phyloP scores from a whole-genome alignment of 2,797 vertebrate genomes.

The Antennarius maculatus region DNA sequence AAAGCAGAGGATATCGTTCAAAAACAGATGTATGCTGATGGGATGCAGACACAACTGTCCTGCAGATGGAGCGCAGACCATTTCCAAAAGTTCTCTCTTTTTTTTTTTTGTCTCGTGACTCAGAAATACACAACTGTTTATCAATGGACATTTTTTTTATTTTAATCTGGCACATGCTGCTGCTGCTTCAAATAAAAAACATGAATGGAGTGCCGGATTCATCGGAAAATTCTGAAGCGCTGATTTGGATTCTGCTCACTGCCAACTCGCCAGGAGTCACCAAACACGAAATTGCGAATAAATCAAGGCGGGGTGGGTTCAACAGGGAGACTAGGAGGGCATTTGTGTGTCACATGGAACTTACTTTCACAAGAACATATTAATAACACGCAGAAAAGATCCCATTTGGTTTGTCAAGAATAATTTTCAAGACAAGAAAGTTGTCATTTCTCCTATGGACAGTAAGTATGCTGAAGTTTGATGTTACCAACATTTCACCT shows the following conservation, averaged over 20 bases:
- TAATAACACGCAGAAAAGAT: too few relatives aligned
- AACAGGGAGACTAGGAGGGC: too few relatives aligned
- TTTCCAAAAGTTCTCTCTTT: conserved; percentile 4
- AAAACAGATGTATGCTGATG: conserved; percentile 25
- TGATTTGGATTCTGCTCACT: conserved; percentile 6
- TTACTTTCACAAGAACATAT: too few relatives aligned
- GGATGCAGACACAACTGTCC: neutral
- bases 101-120: neutral
- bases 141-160: conserved; percentile 8
- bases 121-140: too few relatives aligned
- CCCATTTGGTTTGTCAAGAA: too few relatives aligned
- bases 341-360: too few relatives aligned
- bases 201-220: conserved; percentile 12
- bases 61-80: neutral
- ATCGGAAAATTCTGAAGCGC: conserved; percentile 20
- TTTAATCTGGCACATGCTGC: conserved; percentile 24
- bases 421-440: too few relatives aligned
- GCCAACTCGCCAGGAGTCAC: conserved; percentile 20
- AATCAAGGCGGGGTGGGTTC: neutral
- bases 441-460: too few relatives aligned
- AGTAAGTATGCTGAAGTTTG: too few relatives aligned
- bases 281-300: neutral
- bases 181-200: conserved; percentile 9
- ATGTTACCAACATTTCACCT: too few relatives aligned
- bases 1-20: conserved; percentile 14